Evolutionary conservation across 2,888 invertebrate species (phyloP).

Genomic region (Chydorus sphaericus): DNA sequence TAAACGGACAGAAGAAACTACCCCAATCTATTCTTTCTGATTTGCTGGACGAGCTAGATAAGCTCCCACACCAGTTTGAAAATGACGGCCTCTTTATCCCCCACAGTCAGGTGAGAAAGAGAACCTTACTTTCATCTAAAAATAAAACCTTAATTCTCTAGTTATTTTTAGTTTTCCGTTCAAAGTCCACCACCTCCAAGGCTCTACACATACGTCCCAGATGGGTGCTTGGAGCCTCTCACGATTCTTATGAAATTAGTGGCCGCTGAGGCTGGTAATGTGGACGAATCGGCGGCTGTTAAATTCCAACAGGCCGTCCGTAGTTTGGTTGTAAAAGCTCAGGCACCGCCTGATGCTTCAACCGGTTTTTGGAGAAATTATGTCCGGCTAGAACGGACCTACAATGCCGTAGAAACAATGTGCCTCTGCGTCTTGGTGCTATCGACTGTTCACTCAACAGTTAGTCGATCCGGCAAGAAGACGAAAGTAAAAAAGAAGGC

Average conservation of each 20-base stretch:
- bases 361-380: constrained; percentile 2
- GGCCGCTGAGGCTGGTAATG: background rate
- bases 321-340: background rate
- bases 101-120: constrained; percentile 1
- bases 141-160: background rate
- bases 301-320: background rate
- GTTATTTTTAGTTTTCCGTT: background rate
- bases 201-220: constrained; percentile 1
- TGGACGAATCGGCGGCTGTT: background rate
- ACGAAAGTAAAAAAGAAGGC: too few species aligned
- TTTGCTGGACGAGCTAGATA: background rate
- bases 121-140: background rate
- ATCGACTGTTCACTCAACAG: background rate
- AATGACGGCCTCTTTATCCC: background rate
- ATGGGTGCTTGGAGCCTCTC: background rate
- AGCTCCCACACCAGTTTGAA: background rate
- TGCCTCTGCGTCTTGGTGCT: background rate
- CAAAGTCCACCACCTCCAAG: background rate
- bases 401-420: constrained; percentile 40
- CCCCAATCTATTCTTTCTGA: too few species aligned
- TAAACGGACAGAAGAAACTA: too few species aligned
- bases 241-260: background rate
- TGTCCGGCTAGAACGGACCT: constrained; percentile 36
- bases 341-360: background rate
- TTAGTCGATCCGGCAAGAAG: too few species aligned